Base-by-base conservation (phyloP, 2,888 invertebrate species). In the Microplitis deprimator region DNA sequence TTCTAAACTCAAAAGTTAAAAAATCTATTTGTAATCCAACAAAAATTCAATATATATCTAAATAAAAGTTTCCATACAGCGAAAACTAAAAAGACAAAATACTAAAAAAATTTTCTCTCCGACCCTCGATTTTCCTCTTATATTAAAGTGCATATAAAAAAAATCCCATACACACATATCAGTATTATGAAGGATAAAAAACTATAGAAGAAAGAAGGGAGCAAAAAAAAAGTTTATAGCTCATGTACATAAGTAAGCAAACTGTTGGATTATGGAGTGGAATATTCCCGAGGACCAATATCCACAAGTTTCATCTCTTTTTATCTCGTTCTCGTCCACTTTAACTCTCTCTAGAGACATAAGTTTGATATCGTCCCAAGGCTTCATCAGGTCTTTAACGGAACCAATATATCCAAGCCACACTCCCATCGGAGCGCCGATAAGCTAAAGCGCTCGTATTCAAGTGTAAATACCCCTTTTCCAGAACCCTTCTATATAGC, bases 391-490 rank as follows among this genome's bases (percentile, higher is more conserved):
- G 77, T 81, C 81, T 81, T 81, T 80, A 81, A 50, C 78, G 78
- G 81, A 85, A 83, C 83, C 85, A 83, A 86, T 85, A 84, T 83
- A 83, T 84, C 81, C 80, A 68, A 8, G 76, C 72, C 79, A 74
- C 76, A 69, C 79, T 83, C 29, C 81, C 81, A 83, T 85, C 85
- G 84, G 82, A 80, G 79, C 81, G 83, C 82, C 83, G 84, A 86
- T 84, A 86, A 87, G 85, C 85, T 81, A 76, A 69, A 61, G 79
- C 79, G 68, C 77, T 82, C 81, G 83, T 83, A 85, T 86, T 84
- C 85, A 83, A 85, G 85, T 84, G 86, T 85, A 86, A 87, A 87
- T 86, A 85, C 81, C 78, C 82, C 81, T 79, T 80, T 80, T 77
- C 70, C 73, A 13, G 50, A 50, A 50, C 29, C 59, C 65, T 64